Evolutionary conservation across 2,888 invertebrate genomes (phyloP).

Genomic region (Polymixis lichenea): DNA sequence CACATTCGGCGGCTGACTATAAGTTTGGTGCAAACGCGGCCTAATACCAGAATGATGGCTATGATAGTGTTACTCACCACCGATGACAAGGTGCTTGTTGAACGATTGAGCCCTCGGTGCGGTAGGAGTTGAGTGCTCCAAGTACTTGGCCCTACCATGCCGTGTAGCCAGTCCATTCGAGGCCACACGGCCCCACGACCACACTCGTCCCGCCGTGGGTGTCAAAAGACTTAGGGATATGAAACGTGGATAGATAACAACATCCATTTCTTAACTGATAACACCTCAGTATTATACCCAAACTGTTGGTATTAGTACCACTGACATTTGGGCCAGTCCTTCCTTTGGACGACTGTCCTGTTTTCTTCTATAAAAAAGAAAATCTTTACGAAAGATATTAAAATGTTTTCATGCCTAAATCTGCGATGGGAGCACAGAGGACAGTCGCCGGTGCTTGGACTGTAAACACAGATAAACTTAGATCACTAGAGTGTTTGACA

Average conservation of each 20-base stretch:
- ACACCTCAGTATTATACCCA: background rate
- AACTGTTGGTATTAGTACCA: background rate
- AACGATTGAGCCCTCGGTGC: slow-evolving; percentile 1
- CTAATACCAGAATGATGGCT: background rate
- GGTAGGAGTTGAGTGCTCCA: background rate
- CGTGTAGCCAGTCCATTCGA: background rate
- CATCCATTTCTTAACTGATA: slow-evolving; percentile 5
- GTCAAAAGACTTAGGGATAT: background rate
- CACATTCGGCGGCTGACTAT: background rate
- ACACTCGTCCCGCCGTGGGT: slow-evolving; percentile 2
- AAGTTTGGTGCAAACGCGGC: background rate
- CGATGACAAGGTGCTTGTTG: background rate
- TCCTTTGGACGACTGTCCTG: background rate
- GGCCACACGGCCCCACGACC: background rate
- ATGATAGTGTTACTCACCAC: background rate
- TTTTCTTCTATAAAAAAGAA: background rate
- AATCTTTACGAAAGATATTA: background rate
- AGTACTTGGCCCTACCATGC: background rate
- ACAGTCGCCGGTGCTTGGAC: too few species aligned
- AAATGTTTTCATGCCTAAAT: background rate
- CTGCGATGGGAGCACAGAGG: background rate
- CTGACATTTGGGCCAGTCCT: too few species aligned
- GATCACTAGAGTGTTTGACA: too few species aligned
- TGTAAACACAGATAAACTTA: too few species aligned
- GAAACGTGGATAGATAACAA: background rate